Evolutionary conservation across 2,113 vertebrate species (phyloP).

Genomic region (Perca schrenkii): DNA sequence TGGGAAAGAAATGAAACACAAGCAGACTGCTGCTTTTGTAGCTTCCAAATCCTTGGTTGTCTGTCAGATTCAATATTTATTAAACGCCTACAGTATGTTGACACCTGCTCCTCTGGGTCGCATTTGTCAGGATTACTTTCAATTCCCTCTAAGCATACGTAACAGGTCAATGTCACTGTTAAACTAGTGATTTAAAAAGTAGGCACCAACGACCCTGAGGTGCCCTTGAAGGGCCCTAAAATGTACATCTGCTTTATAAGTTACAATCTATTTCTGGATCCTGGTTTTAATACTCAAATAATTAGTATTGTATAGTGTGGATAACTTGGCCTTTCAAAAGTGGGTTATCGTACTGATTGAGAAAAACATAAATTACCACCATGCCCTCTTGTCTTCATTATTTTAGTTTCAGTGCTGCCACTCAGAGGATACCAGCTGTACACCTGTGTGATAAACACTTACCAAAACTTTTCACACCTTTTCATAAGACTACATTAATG

Average conservation of each 20-base stretch:
- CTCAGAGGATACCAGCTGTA: conserved; percentile 17
- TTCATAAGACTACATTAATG: not conserved
- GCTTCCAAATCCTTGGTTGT: not conserved
- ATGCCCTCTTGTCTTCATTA: conserved; percentile 2
- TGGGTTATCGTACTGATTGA: not conserved
- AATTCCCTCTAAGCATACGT: conserved; percentile 53
- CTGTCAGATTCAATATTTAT: conserved; percentile 54
- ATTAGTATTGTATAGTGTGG: not conserved
- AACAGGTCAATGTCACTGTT: conserved; percentile 45
- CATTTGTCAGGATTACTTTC: conserved; percentile 71
- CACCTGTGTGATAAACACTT: not conserved
- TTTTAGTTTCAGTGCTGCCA: conserved; percentile 40
- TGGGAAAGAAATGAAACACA: not conserved
- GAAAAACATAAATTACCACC: conserved; percentile 14
- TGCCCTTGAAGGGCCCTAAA: conserved; percentile 36
- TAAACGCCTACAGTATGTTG: conserved; percentile 38
- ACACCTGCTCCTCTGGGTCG: conserved; percentile 40
- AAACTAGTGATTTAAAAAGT: conserved; percentile 44
- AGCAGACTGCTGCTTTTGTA: conserved; percentile 5
- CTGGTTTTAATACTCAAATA: not conserved
- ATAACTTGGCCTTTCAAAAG: not conserved
- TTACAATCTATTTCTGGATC: not conserved
- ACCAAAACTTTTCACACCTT: not conserved
- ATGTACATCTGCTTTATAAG: not conserved
- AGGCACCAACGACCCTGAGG: conserved; percentile 19